Evolutionary conservation across 2,113 vertebrate genomes (phyloP).

Genomic region (Balaenoptera acutorostrata): DNA sequence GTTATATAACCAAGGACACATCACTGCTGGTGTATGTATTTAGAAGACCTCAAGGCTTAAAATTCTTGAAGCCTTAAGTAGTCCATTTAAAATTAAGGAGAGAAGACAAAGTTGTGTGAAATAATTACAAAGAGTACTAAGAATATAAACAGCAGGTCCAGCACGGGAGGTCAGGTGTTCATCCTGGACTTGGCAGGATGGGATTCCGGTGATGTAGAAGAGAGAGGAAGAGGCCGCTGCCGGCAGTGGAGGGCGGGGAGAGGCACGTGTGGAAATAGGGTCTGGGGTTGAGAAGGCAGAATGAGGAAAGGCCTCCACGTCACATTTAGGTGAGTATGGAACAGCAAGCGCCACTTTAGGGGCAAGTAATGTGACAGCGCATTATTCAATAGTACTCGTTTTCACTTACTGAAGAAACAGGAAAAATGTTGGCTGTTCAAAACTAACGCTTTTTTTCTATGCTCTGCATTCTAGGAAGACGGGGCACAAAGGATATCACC

Average conservation of each 20-base stretch:
- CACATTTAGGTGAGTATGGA: not conserved
- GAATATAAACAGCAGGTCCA: not conserved
- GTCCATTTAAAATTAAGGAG: not conserved
- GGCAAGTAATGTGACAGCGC: not conserved
- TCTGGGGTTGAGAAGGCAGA: not conserved
- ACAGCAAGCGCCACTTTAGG: not conserved
- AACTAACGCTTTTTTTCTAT: not conserved
- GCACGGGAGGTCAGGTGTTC: not conserved
- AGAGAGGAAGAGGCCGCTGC: rapidly evolving
- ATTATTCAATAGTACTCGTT: not conserved
- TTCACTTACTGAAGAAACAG: not conserved
- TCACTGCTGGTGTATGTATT: not conserved
- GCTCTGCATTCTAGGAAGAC: not conserved
- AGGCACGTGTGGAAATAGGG: not conserved
- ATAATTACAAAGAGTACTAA: not conserved
- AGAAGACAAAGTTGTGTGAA: not conserved
- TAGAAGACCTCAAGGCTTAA: not conserved
- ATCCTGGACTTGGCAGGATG: not conserved
- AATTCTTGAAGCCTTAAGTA: not conserved
- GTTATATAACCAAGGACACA: not conserved
- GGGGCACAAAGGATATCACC: not conserved
- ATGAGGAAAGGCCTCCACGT: not conserved
- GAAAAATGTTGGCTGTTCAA: not conserved
- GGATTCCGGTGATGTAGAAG: not conserved
- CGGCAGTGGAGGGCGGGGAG: not conserved